Evolutionary conservation across 2,888 invertebrate species (phyloP), one percentile per base, ranked within the genome.

Genomic region (Lumbricus terrestris): DNA sequence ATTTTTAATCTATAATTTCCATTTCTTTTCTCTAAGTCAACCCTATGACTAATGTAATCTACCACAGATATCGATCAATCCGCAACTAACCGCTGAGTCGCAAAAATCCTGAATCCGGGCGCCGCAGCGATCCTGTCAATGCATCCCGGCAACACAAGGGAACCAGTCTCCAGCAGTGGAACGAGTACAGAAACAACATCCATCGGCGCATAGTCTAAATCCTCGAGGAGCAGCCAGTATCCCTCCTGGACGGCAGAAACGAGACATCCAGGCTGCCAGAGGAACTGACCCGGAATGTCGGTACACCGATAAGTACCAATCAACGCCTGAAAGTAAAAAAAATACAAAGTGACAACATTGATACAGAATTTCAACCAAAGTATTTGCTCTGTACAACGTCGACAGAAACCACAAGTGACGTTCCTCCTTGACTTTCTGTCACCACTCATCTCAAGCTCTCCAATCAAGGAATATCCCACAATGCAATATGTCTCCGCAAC

Each of bases 281-380:
- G 95, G 95, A 99, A 99, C 95, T 99, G 98, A 29, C 99, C 99
- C 0, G 99, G 99, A 89, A 98, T 96, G 94, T 99, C 98, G 0
- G 99, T 98, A 94, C 99, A 99, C 92, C 97, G 96, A 94, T 98
- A 98, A 0, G 97, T 97, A 0, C 99, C 99, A 18, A 99, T 95
- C 90, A 99, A 95, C 96, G 98, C 94, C 95, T 96, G 92, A 91
- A 85, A 85, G 23, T 16, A 85, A 34, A 33, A 3, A 34, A 35
- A 88, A 18, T n/a, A 89, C n/a, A n/a, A 33, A 82, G 34, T 18
- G 20, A 20, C 18, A 33, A 33, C n/a, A n/a, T n/a, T n/a, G 15
- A 35, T 18, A 89, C 29, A 23, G 38, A 37, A 38, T 3, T 23
- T 88, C 23, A 38, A 33, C 35, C 38, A 34, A 20, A 23, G 11